These are phyloP conservation scores for Sarcophaga rosellei DNA, from an alignment of 2,888 invertebrate species.

Conservation along the genomic window DNA sequence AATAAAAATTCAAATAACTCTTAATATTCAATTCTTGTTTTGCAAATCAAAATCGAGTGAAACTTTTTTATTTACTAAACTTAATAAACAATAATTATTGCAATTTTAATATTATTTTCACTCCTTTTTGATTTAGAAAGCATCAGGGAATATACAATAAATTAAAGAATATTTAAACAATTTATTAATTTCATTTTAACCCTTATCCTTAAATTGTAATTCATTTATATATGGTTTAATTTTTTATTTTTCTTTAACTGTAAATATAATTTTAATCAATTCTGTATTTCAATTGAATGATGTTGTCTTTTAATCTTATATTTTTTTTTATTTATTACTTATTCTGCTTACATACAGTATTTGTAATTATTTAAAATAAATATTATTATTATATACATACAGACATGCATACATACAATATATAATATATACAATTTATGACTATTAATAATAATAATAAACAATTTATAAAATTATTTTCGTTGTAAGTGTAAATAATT, in stretches of 20 bases:
- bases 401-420: neutral
- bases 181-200: neutral
- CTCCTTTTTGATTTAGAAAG: too few relatives aligned
- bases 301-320: neutral
- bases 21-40: neutral
- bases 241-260: neutral
- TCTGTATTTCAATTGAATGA: too few relatives aligned
- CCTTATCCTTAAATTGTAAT: constrained; percentile 32
- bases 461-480: constrained; percentile 53
- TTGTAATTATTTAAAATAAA: constrained; percentile 56
- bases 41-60: too few relatives aligned
- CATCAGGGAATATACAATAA: too few relatives aligned
- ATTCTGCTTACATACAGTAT: constrained; percentile 58
- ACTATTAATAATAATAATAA: constrained; percentile 36
- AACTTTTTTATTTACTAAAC: too few relatives aligned
- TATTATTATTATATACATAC: neutral
- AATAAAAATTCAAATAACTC: neutral
- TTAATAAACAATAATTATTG: too few relatives aligned
- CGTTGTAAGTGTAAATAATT: constrained; percentile 65
- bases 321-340: constrained; percentile 33
- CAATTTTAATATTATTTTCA: too few relatives aligned
- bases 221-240: neutral
- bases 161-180: neutral
- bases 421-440: constrained; percentile 12
- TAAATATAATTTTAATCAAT: constrained; percentile 19